Evolutionary conservation across 2,797 vertebrate species (phyloP).

Genomic region (Leptoclinus maculatus): DNA sequence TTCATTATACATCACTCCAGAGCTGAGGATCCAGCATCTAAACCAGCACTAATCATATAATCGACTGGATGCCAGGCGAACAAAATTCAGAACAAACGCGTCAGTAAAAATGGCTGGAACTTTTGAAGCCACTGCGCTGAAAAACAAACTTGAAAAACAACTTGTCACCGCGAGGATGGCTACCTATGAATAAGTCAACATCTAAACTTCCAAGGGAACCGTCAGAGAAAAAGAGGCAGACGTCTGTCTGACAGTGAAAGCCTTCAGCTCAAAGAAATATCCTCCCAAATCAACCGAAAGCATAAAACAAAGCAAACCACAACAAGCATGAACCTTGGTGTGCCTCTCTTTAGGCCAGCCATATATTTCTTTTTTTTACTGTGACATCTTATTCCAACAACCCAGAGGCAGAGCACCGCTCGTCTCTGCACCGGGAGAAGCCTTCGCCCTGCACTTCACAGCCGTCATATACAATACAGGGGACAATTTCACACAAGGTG

Average conservation of each 20-base stretch:
- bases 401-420: conserved; percentile 40
- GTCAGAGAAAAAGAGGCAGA: conserved; percentile 44
- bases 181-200: conserved; percentile 56
- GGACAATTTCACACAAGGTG: conserved; percentile 59
- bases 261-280: conserved; percentile 46
- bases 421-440: conserved; percentile 34
- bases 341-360: conserved; percentile 58
- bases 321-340: conserved; percentile 51
- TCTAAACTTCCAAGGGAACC: conserved; percentile 38
- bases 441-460: conserved; percentile 60
- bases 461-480: conserved; percentile 43
- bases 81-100: conserved; percentile 59
- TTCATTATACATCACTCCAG: conserved; percentile 63
- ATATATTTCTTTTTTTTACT: conserved; percentile 33
- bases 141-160: conserved; percentile 48
- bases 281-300: conserved; percentile 43
- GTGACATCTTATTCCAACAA: conserved; percentile 73
- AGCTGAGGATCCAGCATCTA: conserved; percentile 40
- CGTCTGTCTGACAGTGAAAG: conserved; percentile 45
- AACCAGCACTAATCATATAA: conserved; percentile 41
- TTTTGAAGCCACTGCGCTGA: conserved; percentile 26
- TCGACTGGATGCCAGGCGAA: conserved; percentile 58
- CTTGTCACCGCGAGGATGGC: conserved; percentile 4
- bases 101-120: conserved; percentile 38
- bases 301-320: conserved; percentile 62